Base-by-base conservation (phyloP, 2,113 vertebrate genomes). In the Phylloscopus trochilus region DNA sequence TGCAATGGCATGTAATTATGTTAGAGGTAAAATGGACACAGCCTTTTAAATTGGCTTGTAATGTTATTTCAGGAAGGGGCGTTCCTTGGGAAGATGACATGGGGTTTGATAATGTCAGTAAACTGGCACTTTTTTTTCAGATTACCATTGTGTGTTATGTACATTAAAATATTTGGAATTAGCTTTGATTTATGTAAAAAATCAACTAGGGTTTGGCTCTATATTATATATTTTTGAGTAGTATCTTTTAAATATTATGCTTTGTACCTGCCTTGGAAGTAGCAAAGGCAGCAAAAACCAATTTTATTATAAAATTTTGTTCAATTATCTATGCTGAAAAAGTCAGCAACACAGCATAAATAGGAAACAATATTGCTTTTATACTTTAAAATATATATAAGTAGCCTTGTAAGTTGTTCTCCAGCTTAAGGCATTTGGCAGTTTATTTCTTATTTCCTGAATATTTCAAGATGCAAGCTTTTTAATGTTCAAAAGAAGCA, bases 401-500 rank as follows among this genome's bases (percentile, higher is more conserved):
- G 44, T 77, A 80, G 79, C 81, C 78, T 92, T 95, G 82, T 72
- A 94, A 95, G 37, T 93, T 60, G 72, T 80, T 81, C 47, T 87
- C n/a, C 73, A 85, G 55, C 92, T 93, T 58, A 80, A 84, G 79
- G 72, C 94, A 84, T 93, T 93, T 97, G 87, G 51, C 89, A 94
- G 66, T 96, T 93, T 95, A 83, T 94, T 97, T 96, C 92, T 96
- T 92, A 91, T 90, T 83, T 95, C 82, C 53, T 79, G 55, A 91
- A 75, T 91, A 84, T 84, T 93, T 96, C 86, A 83, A 94, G 84
- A 87, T 66, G 64, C 93, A 93, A 68, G 75, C 89, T 92, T 97
- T 97, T 96, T 97, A 97, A 97, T 95, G 96, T 97, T 98, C 89
- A 92, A 74, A 96, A 92, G 89, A 94, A 95, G 80, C 72, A 68